phyloP scores from a whole-genome alignment of 92 coral and sea anemone species.

The Siderastrea siderea region DNA sequence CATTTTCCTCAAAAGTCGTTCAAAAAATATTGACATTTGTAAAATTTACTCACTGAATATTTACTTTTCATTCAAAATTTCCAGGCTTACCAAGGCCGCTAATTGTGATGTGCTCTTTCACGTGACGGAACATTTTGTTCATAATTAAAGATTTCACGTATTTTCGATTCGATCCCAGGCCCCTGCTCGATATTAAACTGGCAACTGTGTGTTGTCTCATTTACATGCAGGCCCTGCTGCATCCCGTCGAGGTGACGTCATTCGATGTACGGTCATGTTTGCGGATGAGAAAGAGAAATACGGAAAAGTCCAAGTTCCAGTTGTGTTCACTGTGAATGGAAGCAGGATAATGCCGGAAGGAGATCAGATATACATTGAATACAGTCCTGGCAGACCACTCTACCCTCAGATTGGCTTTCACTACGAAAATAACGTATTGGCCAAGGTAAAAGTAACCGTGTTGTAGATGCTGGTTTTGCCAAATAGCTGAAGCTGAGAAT shows the following conservation, averaged over 20 bases:
- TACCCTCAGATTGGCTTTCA: constrained; percentile 20
- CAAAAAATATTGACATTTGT: too few species aligned
- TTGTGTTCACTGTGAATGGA: constrained; percentile 15
- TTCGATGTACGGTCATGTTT: constrained; percentile 17
- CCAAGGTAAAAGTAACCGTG: constrained; percentile 7
- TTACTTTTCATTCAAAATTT: too few species aligned
- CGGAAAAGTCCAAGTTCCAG: constrained; percentile 2
- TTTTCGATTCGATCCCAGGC: too few species aligned
- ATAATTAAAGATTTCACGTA: too few species aligned
- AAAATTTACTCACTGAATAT: too few species aligned
- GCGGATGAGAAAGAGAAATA: neutral
- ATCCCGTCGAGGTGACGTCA: constrained; percentile 18
- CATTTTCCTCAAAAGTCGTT: too few species aligned
- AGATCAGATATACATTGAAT: neutral
- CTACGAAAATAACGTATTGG: constrained; percentile 12
- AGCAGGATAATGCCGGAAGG: neutral
- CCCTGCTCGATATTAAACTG: too few species aligned
- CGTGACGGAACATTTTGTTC: too few species aligned
- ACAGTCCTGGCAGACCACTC: neutral
- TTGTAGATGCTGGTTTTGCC: neutral
- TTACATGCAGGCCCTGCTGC: neutral
- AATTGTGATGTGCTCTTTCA: too few species aligned
- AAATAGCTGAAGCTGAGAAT: neutral
- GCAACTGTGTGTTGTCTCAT: neutral
- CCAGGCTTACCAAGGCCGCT: too few species aligned